phyloP scores from a whole-genome alignment of 2,888 invertebrate species.

The Tolmerus cingulatus region DNA sequence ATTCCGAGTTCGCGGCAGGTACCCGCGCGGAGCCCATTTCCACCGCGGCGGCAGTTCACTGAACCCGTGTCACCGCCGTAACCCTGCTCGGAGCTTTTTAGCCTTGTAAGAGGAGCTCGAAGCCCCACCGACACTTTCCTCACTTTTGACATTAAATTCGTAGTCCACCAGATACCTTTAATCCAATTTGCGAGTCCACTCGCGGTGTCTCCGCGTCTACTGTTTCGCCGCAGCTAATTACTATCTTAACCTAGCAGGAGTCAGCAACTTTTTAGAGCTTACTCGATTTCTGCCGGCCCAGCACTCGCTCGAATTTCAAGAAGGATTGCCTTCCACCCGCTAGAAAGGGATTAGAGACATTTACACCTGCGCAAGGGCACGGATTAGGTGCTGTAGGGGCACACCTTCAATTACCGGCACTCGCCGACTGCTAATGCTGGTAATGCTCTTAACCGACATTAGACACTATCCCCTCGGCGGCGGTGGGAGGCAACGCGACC shows the following conservation, averaged over 20 bases:
- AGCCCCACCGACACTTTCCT: slow-evolving; percentile 14
- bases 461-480: not conserved
- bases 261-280: slow-evolving; percentile 31
- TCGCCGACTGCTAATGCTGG: not conserved
- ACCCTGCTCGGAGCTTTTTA: not conserved
- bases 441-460: not conserved
- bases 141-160: slow-evolving; percentile 38
- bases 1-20: not conserved
- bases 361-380: not conserved
- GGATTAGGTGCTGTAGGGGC: not conserved
- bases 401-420: not conserved
- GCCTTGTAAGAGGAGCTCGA: slow-evolving; percentile 30
- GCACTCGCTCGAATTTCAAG: not conserved
- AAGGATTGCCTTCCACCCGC: not conserved
- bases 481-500: not conserved
- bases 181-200: slow-evolving; percentile 14
- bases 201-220: not conserved
- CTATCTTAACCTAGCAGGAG: slow-evolving; percentile 31
- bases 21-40: not conserved
- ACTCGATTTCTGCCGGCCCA: not conserved
- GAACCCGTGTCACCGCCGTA: slow-evolving; percentile 21
- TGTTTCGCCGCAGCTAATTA: slow-evolving; percentile 7
- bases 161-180: slow-evolving; percentile 20
- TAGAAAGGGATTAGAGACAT: not conserved
- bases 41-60: not conserved